Conservation (phyloP, 2,113 vertebrate species). For the Tor tambroides region DNA sequence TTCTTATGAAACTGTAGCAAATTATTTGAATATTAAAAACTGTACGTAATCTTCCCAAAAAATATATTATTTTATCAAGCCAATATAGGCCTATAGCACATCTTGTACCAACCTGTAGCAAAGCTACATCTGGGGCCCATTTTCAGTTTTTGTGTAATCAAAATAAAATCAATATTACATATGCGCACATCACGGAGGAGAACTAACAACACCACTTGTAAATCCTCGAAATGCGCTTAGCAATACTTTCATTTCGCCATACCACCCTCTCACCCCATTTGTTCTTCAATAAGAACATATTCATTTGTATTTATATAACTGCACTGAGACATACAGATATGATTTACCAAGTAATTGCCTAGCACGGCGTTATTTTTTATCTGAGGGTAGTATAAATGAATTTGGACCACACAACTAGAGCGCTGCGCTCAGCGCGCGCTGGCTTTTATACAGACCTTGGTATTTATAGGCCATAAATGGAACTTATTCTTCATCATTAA, state of each 20-base stretch:
- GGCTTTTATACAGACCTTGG: not conserved
- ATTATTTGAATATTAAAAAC: not conserved
- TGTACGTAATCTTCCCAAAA: not conserved
- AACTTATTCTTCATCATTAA: not conserved
- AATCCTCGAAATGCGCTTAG: slow-evolving; percentile 7
- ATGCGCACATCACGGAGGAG: not conserved
- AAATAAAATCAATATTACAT: slow-evolving; percentile 44
- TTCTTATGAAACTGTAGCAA: not conserved
- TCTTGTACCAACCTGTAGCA: slow-evolving; percentile 16
- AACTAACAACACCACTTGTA: not conserved
- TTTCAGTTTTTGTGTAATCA: slow-evolving; percentile 29
- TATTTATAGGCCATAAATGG: not conserved
- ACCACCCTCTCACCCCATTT: not conserved
- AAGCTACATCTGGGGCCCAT: slow-evolving; percentile 25
- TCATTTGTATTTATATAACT: not conserved
- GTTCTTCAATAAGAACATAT: not conserved
- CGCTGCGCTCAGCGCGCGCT: not conserved
- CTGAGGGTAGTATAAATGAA: not conserved
- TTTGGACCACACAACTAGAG: not conserved
- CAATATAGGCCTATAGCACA: not conserved
- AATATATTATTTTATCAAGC: slow-evolving; percentile 2
- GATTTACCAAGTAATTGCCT: not conserved
- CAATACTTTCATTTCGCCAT: slow-evolving; percentile 9
- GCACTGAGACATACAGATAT: not conserved
- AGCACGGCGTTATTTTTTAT: not conserved